Conservation (phyloP, 2,113 vertebrate species). For the Phodopus roborovskii region DNA sequence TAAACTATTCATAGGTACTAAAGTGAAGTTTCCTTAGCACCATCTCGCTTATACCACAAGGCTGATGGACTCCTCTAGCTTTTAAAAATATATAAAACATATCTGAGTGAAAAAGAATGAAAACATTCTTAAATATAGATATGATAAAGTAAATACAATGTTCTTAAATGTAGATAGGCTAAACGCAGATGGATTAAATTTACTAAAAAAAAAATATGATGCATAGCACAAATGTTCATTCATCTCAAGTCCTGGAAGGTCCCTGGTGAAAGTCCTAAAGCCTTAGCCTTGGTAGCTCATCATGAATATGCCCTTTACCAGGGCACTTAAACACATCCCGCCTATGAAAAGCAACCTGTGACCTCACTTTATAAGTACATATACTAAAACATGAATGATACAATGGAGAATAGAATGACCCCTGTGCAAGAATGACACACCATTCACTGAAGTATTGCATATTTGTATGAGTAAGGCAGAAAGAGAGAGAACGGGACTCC, state of each 20-base stretch:
- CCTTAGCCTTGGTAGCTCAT: background rate
- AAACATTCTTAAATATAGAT: too few species aligned
- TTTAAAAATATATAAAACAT: background rate
- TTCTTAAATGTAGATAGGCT: too few species aligned
- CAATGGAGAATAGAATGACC: background rate
- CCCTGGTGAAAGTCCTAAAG: background rate
- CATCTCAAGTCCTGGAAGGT: background rate
- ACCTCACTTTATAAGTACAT: background rate
- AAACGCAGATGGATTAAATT: background rate
- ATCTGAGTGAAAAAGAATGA: background rate
- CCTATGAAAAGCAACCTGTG: background rate
- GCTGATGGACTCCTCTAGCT: background rate
- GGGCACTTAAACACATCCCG: background rate
- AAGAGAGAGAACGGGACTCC: background rate
- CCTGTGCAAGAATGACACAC: background rate
- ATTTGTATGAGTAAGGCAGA: background rate
- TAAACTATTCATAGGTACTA: background rate
- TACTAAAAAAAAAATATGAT: background rate
- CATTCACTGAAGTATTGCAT: background rate
- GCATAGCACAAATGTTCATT: background rate
- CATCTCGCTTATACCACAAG: fast-evolving
- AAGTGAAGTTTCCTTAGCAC: background rate
- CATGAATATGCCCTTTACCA: background rate
- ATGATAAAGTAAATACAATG: background rate
- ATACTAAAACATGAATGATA: too few species aligned